Percentiles rank a stretch among this genome's conserved stretches.
Evolutionary conservation across 2,888 invertebrate genomes (phyloP).

Genomic region (Micoletzkya japonica): DNA sequence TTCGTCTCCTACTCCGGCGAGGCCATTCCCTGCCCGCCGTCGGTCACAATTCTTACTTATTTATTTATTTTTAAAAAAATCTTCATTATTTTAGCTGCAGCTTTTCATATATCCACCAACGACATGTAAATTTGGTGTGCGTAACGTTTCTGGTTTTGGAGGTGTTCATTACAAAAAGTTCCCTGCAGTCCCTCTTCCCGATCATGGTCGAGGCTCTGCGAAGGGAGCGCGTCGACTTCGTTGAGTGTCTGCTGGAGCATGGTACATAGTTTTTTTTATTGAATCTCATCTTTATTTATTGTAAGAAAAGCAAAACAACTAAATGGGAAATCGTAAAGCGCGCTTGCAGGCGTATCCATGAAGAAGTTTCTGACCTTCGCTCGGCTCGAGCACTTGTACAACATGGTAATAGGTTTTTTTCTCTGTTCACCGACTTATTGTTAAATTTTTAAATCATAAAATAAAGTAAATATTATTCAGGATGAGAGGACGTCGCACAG

Average conservation of each 20-base stretch:
- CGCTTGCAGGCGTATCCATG: conserved; percentile 87
- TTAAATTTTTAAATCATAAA: conserved; percentile 72
- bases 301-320: too few species aligned
- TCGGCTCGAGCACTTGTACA: conserved; percentile 93
- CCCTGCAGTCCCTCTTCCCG: conserved; percentile 82
- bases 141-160: too few species aligned
- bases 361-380: conserved; percentile 92
- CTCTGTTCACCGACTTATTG: not conserved
- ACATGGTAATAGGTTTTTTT: conserved; percentile 67
- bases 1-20: conserved; percentile 78
- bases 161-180: not conserved
- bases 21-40: not conserved
- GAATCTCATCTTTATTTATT: too few species aligned
- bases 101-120: not conserved
- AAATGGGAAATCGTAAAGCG: not conserved
- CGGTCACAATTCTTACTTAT: not conserved
- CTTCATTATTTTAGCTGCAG: not conserved
- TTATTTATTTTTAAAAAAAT: conserved; percentile 64
- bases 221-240: conserved; percentile 83
- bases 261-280: conserved; percentile 65
- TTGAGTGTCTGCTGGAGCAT: conserved; percentile 91
- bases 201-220: conserved; percentile 98
- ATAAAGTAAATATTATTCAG: conserved; percentile 76
- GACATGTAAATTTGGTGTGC: not conserved
- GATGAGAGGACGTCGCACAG: conserved; percentile 92